Evolutionary conservation across 2,888 invertebrate species (phyloP), one percentile per base, ranked within the genome.

Genomic region (Papilio gigon): DNA sequence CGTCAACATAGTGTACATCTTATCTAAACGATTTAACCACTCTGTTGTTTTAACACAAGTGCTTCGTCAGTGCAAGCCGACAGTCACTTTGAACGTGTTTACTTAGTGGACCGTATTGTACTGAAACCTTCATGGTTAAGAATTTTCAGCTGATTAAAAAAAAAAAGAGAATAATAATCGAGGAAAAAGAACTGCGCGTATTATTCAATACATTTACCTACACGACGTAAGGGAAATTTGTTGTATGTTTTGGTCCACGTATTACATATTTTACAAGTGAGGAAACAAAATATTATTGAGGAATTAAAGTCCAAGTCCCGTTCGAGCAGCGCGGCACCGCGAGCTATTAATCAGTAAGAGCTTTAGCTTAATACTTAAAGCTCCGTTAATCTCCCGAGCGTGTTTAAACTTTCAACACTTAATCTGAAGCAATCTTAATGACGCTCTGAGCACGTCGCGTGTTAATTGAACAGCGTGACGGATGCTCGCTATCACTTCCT

Each of bases 351-450:
- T 58, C 58, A 58, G 33, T 58, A 33, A 11, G 20, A 58, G 58
- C 33, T 30, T 58, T 58, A n/a, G 33, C 17, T 58, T 20, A 58
- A 20, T 35, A 20, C 20, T 17, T 58, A 33, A 58, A 30, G 58
- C 58, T 58, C 33, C 20, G 33, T 58, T 58, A 58, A 58, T 33
- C 58, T 58, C 58, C 12, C 20, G 33, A 50, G 33, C 58, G 58
- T 58, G 58, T 33, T 58, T 58, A 58, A 58, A 33, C 58, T 58
- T 58, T 58, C 58, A 58, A 58, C 58, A 58, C 30, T 58, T 58
- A 58, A 58, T 30, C 58, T n/a, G 33, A 58, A 33, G 20, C 33
- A 35, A 58, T 58, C 33, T 35, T 58, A 35, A 58, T 12, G 33
- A 33, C 20, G 58, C 17, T 33, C 17, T 17, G 17, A 4, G 17